A percentile compares a stretch with the other conserved stretches of the same genome.
These are phyloP conservation scores for Acanthosepion pharaonis DNA, from an alignment of 2,888 invertebrate genomes.

Conservation along the genomic window DNA sequence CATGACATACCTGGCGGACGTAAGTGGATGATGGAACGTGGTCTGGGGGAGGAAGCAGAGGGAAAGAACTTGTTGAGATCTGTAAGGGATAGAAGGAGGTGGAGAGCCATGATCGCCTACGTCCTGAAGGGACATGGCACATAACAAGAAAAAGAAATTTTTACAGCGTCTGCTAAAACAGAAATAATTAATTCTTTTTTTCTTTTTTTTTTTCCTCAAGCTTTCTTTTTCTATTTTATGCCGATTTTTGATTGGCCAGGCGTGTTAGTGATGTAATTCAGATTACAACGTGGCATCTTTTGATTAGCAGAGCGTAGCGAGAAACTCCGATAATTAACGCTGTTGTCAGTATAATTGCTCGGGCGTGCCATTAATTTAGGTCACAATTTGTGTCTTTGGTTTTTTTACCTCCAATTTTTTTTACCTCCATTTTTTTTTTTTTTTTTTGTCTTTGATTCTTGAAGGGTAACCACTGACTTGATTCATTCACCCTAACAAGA, in stretches of 20 bases:
- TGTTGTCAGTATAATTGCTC: neutral
- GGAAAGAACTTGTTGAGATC: too few species aligned
- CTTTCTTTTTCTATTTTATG: neutral
- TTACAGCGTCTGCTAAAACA: too few species aligned
- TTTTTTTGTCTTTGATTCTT: neutral
- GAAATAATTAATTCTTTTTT: neutral
- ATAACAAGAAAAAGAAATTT: too few species aligned
- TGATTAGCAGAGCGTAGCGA: neutral
- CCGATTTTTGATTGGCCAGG: neutral
- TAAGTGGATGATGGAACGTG: too few species aligned
- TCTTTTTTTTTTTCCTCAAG: too few species aligned
- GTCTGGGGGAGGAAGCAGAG: too few species aligned
- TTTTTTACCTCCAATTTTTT: too few species aligned
- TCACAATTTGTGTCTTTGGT: neutral
- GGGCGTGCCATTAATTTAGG: conserved; percentile 15
- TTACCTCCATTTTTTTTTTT: neutral
- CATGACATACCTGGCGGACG: too few species aligned
- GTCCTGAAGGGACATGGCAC: too few species aligned
- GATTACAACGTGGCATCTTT: conserved; percentile 9
- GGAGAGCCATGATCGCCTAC: too few species aligned
- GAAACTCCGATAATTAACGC: conserved; percentile 5
- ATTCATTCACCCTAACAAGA: neutral
- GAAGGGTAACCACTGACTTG: neutral
- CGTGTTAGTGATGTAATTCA: conserved; percentile 33
- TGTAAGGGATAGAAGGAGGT: too few species aligned